Conservation (phyloP, 2,113 vertebrate species). For the Typhlomys cinereus region DNA sequence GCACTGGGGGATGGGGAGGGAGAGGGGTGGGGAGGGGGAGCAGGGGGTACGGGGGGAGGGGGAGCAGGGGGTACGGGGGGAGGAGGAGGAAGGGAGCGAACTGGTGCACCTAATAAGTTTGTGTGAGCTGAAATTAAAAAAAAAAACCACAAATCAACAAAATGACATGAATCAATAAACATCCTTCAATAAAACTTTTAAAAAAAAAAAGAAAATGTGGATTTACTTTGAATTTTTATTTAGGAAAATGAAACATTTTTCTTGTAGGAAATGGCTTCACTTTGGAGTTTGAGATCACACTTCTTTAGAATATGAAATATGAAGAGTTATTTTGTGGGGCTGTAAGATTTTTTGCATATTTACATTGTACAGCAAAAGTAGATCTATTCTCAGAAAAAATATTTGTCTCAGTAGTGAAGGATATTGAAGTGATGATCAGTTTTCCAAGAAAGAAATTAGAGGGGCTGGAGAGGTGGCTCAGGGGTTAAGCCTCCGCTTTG, state of each 20-base stretch:
- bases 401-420: not conserved
- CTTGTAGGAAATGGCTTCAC: not conserved
- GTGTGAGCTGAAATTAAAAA: too few species aligned
- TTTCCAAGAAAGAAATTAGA: not conserved
- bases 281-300: not conserved
- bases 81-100: too few species aligned
- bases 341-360: conserved; percentile 1
- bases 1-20: too few species aligned
- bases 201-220: conserved; percentile 42
- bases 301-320: conserved; percentile 6
- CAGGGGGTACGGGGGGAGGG: too few species aligned
- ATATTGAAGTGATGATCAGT: not conserved
- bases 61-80: too few species aligned
- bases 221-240: conserved; percentile 21
- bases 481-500: too few species aligned
- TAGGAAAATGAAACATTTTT: not conserved
- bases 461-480: too few species aligned
- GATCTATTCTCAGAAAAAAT: conserved; percentile 12
- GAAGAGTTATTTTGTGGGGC: conserved; percentile 9
- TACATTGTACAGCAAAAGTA: conserved; percentile 1
- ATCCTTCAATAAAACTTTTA: too few species aligned
- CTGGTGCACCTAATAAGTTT: too few species aligned
- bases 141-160: too few species aligned
- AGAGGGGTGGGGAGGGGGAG: too few species aligned
- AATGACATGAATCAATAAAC: too few species aligned